Percentiles rank a stretch among this genome's conserved stretches.
These are phyloP conservation scores for Sphaerophoria taeniata DNA, from an alignment of 2,888 invertebrate genomes.

Conservation along the genomic window DNA sequence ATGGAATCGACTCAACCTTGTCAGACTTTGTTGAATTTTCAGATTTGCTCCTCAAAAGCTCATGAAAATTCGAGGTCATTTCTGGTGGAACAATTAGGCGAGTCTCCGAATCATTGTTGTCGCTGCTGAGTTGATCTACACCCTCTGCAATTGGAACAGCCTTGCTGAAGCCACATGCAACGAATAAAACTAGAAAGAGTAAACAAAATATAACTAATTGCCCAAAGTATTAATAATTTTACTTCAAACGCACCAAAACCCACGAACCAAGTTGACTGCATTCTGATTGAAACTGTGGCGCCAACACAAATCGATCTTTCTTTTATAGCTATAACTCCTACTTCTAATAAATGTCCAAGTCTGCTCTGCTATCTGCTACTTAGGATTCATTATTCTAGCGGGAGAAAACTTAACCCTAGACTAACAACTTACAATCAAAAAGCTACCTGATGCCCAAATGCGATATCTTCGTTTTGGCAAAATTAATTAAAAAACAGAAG, in stretches of 20 bases:
- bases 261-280: conserved; percentile 59
- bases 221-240: background rate
- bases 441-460: background rate
- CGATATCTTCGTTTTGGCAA: conserved; percentile 32
- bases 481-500: background rate
- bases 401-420: background rate
- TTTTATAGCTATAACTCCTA: conserved; percentile 58
- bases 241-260: conserved; percentile 36
- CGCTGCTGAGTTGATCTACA: background rate
- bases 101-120: conserved; percentile 18
- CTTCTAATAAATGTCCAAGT: background rate
- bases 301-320: conserved; percentile 1
- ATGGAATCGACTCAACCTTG: conserved; percentile 43
- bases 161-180: background rate
- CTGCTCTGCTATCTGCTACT: background rate
- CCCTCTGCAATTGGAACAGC: conserved; percentile 41
- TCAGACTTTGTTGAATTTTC: conserved; percentile 12
- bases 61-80: conserved; percentile 50
- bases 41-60: conserved; percentile 45
- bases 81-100: conserved; percentile 65
- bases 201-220: background rate
- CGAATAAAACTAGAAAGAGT: conserved; percentile 16
- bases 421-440: background rate
- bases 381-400: background rate
- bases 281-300: conserved; percentile 51